Conservation (phyloP, 2,797 vertebrate genomes). For the Scleropages formosus region DNA sequence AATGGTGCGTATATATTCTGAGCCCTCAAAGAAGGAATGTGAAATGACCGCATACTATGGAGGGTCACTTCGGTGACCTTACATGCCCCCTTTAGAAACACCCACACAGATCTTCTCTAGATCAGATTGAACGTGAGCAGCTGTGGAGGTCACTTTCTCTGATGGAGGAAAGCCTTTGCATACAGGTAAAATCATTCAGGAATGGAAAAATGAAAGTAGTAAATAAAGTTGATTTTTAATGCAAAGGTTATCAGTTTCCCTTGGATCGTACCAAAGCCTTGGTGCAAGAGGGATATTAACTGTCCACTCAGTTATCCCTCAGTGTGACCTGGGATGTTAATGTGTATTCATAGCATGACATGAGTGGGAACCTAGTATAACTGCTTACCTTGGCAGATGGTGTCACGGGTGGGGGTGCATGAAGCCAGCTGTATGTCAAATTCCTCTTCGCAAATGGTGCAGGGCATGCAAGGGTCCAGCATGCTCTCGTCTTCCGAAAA, state of each 20-base stretch:
- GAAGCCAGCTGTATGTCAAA: constrained; percentile 59
- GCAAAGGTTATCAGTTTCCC: no score
- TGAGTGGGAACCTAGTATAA: no score
- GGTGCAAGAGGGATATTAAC: not conserved
- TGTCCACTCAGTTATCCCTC: no score
- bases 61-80: constrained; percentile 31
- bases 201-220: no score
- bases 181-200: no score
- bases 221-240: no score
- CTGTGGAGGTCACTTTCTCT: constrained; percentile 44
- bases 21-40: constrained; percentile 55
- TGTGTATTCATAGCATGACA: constrained; percentile 8
- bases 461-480: constrained; percentile 92
- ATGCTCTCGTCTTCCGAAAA: constrained; percentile 89
- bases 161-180: no score
- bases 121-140: constrained; percentile 57
- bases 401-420: constrained; percentile 73
- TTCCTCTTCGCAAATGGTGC: constrained; percentile 81
- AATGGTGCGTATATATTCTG: constrained; percentile 66
- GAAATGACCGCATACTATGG: constrained; percentile 58
- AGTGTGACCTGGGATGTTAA: not conserved
- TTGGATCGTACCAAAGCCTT: no score
- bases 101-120: constrained; percentile 49
- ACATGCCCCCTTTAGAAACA: constrained; percentile 41
- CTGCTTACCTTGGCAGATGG: constrained; percentile 75